These are phyloP conservation scores for Tetramorium alpestre DNA, from an alignment of 1,140 invertebrate genomes.

Conservation along the genomic window DNA sequence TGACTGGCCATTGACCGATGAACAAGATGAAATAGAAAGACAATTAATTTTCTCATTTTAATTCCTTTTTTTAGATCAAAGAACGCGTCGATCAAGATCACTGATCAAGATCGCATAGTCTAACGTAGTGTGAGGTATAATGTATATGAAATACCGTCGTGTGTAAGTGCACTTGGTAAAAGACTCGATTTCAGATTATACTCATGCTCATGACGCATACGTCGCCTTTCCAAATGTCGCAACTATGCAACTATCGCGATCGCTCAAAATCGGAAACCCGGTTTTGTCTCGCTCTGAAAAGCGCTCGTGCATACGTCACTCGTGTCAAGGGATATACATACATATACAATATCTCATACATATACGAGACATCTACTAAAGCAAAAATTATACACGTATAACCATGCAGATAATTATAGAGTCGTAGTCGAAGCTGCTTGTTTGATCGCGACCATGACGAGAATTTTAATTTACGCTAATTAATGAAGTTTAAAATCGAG, in stretches of 20 bases:
- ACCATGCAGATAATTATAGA: neutral
- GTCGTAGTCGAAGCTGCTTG: neutral
- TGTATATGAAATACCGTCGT: neutral
- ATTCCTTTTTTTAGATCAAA: neutral
- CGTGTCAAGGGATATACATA: neutral
- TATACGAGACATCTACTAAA: neutral
- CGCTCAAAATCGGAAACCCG: slow-evolving; percentile 61
- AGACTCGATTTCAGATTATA: neutral
- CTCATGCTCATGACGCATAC: slow-evolving; percentile 40
- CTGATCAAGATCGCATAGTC: too few relatives aligned
- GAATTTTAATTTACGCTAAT: slow-evolving; percentile 5
- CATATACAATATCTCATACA: neutral
- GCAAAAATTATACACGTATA: neutral
- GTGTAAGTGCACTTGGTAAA: neutral
- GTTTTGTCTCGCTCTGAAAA: slow-evolving; percentile 71
- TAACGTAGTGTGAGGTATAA: neutral
- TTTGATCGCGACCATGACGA: neutral
- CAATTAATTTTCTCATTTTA: neutral
- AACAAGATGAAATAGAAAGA: neutral
- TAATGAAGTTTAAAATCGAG: neutral
- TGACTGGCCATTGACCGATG: neutral
- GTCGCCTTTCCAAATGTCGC: slow-evolving; percentile 46
- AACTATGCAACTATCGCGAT: slow-evolving; percentile 15
- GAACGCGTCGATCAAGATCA: neutral
- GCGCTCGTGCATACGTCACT: slow-evolving; percentile 3